A percentile compares a stretch with the other conserved stretches of the same genome.
Evolutionary conservation across 2,888 invertebrate genomes (phyloP).

Genomic region (Melikaiella ostensackeni): DNA sequence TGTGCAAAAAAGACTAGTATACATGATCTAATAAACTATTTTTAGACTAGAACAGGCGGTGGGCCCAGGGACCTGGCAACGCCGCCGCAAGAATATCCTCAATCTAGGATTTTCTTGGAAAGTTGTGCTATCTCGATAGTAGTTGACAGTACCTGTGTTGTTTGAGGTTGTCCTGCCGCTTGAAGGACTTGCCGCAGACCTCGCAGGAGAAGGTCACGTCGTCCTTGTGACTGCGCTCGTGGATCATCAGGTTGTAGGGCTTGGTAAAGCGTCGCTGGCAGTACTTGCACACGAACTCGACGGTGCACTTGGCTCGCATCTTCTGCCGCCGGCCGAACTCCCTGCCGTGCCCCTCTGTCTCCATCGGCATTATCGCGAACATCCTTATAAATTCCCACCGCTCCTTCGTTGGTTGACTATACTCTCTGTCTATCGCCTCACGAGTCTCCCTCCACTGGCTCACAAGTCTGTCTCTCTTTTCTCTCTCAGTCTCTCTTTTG

Average conservation of each 20-base stretch:
- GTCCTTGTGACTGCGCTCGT: constrained; percentile 97
- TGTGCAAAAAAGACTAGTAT: not conserved
- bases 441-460: constrained; percentile 56
- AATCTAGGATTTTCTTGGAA: not conserved
- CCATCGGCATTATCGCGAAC: constrained; percentile 78
- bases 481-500: constrained; percentile 52
- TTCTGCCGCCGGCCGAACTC: constrained; percentile 83
- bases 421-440: constrained; percentile 58
- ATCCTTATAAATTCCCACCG: constrained; percentile 77
- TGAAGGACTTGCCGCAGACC: constrained; percentile 96
- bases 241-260: constrained; percentile 97
- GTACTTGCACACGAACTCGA: constrained; percentile 97
- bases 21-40: not conserved
- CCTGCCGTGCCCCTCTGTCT: constrained; percentile 77
- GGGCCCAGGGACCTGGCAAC: not conserved
- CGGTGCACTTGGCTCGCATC: constrained; percentile 77
- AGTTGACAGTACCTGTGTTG: constrained; percentile 85
- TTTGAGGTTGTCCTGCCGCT: constrained; percentile 95
- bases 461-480: constrained; percentile 55
- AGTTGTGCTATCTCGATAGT: constrained; percentile 26
- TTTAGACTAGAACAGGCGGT: not conserved
- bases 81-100: constrained; percentile 10
- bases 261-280: constrained; percentile 98
- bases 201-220: constrained; percentile 98
- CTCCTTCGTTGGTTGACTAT: constrained; percentile 68